phyloP scores from a whole-genome alignment of 2,797 vertebrate species.

The Etheostoma nigrum region DNA sequence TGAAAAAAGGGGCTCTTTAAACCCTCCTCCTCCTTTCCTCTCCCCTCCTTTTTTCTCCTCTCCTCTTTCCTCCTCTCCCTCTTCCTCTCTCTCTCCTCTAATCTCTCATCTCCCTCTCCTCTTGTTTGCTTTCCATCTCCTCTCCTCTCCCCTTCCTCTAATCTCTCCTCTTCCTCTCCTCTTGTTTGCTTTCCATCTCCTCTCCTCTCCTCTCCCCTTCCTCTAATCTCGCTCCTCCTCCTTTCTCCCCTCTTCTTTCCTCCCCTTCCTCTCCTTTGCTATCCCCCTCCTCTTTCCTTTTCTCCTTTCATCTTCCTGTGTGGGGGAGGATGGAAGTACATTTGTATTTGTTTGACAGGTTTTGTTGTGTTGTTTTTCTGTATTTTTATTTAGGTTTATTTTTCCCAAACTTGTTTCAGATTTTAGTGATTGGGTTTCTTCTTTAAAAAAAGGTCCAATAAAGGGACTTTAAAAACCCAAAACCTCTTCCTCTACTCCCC shows the following conservation, averaged over 20 bases:
- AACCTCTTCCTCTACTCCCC: too few relatives aligned
- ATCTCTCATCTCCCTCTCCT: not conserved
- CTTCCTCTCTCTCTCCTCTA: not conserved
- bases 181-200: not conserved
- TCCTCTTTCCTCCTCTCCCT: conserved; percentile 9
- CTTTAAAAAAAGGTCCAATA: too few relatives aligned
- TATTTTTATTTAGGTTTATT: too few relatives aligned
- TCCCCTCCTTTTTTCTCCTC: not conserved
- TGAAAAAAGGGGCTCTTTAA: too few relatives aligned
- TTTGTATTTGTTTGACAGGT: too few relatives aligned
- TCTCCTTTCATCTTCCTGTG: not conserved
- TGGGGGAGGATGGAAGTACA: too few relatives aligned
- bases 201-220: not conserved
- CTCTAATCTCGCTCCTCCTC: not conserved
- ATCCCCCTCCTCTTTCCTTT: not conserved
- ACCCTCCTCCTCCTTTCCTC: not conserved
- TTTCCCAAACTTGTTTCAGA: too few relatives aligned
- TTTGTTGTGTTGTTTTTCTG: too few relatives aligned
- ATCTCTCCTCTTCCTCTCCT: not conserved
- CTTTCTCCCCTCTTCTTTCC: not conserved
- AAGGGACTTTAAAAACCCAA: too few relatives aligned
- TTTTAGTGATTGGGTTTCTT: too few relatives aligned
- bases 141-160: not conserved
- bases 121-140: not conserved
- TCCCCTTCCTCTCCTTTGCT: not conserved